Base-by-base conservation (phyloP, 1,140 invertebrate genomes). In the Matsumurasca onukii region DNA sequence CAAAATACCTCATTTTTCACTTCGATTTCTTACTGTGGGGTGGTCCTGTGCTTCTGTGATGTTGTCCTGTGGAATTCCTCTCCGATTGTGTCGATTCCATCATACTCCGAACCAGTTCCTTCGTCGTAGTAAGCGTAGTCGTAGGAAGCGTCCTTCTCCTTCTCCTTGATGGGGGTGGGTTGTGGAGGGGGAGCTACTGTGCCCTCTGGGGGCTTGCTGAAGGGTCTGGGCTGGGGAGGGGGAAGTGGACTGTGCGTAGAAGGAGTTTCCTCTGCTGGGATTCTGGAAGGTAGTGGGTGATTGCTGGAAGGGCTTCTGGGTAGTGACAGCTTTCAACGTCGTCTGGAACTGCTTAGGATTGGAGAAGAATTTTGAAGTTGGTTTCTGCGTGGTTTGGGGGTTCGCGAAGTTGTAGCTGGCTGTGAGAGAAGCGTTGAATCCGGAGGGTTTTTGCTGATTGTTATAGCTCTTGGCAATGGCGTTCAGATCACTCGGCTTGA, bases 61-160 rank as follows among this genome's bases (percentile, higher is more conserved):
- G 67, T 71, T 48, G 73, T 75, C 72, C 70, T 73, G 1, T 55
- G 66, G 64, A 76, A 76, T 31, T 76, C 74, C 67, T 75, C 73
- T n/a, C 45, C 72, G n/a, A 75, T 52, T 3, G 62, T 59, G 17
- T 75, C 75, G 22, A 72, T 57, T 27, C 64, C 68, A 68, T 76
- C 75, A 62, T 76, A 75, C 64, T 76, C 73, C n/a, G 72, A 62
- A 25, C 69, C 69, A 15, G 69, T 65, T 17, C 69, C 73, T 31
- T 69, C 71, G 64, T 76, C 75, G 64, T 76, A 76, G 55, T 76
- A 76, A 20, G 75, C 75, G 48, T 76, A 76, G 66, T 76, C 75
- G 22, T 76, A 76, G 15, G 74, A 70, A 31, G 66, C 61, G 45
- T 71, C 72, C 48, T 73, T 73, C 71, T 69, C 31, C 63, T 64